Percentiles rank a stretch among this genome's conserved stretches.
Conservation (phyloP, 2,888 invertebrate species). For the Lepidocyrtoides sp. region DNA sequence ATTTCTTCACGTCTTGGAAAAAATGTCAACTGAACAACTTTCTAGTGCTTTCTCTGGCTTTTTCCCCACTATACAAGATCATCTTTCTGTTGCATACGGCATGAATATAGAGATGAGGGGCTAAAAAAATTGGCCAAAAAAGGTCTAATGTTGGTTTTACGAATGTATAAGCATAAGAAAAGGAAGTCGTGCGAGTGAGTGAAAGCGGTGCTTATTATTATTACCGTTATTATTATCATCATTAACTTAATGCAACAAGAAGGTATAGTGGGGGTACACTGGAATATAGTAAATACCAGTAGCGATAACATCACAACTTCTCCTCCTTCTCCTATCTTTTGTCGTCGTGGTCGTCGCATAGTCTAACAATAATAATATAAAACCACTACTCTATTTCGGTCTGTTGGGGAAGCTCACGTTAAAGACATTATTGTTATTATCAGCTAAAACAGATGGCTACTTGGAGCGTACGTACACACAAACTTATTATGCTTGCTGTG, state of each 20-base stretch:
- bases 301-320: slow-evolving; percentile 29
- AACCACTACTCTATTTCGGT: not conserved
- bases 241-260: slow-evolving; percentile 74
- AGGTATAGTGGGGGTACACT: slow-evolving; percentile 9
- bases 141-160: not conserved
- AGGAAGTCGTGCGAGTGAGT: slow-evolving; percentile 15
- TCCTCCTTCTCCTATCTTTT: not conserved
- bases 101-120: not conserved
- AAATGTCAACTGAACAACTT: not conserved
- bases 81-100: not conserved
- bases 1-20: slow-evolving; percentile 18
- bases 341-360: not conserved
- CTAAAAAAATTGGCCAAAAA: not conserved
- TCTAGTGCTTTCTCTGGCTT: not conserved
- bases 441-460: slow-evolving; percentile 77
- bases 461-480: too few relatives aligned
- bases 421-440: slow-evolving; percentile 52
- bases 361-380: not conserved
- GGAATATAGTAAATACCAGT: not conserved
- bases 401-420: not conserved
- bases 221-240: slow-evolving; percentile 78
- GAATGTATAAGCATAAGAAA: not conserved
- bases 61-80: not conserved
- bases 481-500: too few relatives aligned
- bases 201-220: slow-evolving; percentile 75